Percentiles rank a stretch among this genome's conserved stretches.
These are phyloP conservation scores for Oscheius sp. DNA, from an alignment of 2,888 invertebrate genomes.

Conservation along the genomic window DNA sequence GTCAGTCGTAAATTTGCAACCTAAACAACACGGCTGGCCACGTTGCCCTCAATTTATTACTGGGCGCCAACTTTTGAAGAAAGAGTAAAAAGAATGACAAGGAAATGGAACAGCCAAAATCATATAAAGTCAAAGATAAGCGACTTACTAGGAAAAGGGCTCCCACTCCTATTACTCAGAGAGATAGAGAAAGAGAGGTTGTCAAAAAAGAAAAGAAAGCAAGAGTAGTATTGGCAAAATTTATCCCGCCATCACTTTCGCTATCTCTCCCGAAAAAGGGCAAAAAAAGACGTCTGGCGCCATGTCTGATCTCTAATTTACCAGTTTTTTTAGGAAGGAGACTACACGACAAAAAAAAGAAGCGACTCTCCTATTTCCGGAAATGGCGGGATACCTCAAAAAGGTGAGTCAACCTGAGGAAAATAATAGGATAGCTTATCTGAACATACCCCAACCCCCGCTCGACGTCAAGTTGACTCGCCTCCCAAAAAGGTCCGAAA, in stretches of 20 bases:
- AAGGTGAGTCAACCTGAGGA: neutral
- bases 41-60: too few relatives aligned
- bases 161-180: too few relatives aligned
- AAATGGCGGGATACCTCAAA: neutral
- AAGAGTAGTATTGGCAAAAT: neutral
- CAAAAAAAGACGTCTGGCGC: slow-evolving; percentile 6
- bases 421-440: neutral
- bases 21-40: too few relatives aligned
- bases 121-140: too few relatives aligned
- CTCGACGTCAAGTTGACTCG: too few relatives aligned
- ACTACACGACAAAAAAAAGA: neutral
- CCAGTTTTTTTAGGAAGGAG: neutral
- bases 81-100: too few relatives aligned
- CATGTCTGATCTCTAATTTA: slow-evolving; percentile 8
- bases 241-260: neutral
- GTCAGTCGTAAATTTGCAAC: too few relatives aligned
- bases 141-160: too few relatives aligned
- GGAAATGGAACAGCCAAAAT: too few relatives aligned
- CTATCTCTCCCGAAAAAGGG: neutral
- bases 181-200: neutral
- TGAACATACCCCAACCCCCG: neutral
- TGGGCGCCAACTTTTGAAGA: too few relatives aligned
- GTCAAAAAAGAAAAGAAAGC: neutral
- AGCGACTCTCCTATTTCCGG: neutral
- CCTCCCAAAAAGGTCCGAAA: too few relatives aligned